phyloP scores from a whole-genome alignment of 2,888 invertebrate species.

The Rhingia campestris region DNA sequence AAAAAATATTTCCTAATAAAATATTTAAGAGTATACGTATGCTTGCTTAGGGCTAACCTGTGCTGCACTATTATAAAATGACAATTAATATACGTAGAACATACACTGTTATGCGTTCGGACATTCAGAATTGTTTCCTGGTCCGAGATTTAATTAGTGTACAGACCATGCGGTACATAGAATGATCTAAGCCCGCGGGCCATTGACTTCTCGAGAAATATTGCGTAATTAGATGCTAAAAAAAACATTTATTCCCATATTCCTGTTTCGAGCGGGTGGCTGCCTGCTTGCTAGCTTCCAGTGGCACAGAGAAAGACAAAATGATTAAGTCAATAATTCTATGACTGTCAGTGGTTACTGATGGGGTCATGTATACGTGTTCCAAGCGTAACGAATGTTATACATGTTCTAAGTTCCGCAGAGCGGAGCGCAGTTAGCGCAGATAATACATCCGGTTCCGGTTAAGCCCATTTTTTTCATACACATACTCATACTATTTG shows the following conservation, averaged over 20 bases:
- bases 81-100: too few species aligned
- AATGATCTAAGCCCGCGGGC: slow-evolving; percentile 5
- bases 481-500: slow-evolving; percentile 76
- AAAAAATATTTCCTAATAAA: background rate
- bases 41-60: background rate
- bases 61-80: background rate
- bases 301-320: slow-evolving; percentile 53
- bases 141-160: slow-evolving; percentile 38
- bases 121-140: slow-evolving; percentile 49
- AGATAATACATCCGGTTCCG: slow-evolving; percentile 84
- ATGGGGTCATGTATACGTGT: slow-evolving; percentile 68
- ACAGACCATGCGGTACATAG: slow-evolving; percentile 1
- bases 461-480: slow-evolving; percentile 83
- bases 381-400: slow-evolving; percentile 75
- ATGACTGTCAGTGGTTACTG: slow-evolving; percentile 53
- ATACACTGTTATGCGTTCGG: background rate
- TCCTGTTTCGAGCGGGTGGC: slow-evolving; percentile 7
- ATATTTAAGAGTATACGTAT: too few species aligned
- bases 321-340: slow-evolving; percentile 58
- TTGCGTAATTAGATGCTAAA: slow-evolving; percentile 52
- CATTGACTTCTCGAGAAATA: slow-evolving; percentile 46
- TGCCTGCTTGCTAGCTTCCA: slow-evolving; percentile 35
- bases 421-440: slow-evolving; percentile 82
- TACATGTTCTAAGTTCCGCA: slow-evolving; percentile 74
- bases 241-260: slow-evolving; percentile 25